These are phyloP conservation scores for Atethmia centrago DNA, from an alignment of 2,888 invertebrate genomes.

Conservation along the genomic window DNA sequence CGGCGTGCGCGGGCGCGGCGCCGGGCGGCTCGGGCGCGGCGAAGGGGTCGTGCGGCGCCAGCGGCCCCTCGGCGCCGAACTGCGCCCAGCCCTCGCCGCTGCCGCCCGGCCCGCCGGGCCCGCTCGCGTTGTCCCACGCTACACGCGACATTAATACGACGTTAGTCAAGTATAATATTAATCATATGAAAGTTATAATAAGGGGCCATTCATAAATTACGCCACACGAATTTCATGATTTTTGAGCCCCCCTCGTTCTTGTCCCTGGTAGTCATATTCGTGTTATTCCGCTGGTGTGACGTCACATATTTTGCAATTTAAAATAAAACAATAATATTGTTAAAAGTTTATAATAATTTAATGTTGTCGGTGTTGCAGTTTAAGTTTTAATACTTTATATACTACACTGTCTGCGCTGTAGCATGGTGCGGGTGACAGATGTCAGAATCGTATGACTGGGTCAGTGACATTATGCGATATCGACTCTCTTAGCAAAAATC, in stretches of 20 bases:
- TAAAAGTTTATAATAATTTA: not conserved
- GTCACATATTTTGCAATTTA: not conserved
- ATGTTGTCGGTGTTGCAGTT: not conserved
- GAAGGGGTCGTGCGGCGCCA: constrained; percentile 38
- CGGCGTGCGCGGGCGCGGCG: constrained; percentile 25
- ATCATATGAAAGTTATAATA: too few relatives aligned
- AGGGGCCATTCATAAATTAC: too few relatives aligned
- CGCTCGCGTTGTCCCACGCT: constrained; percentile 79
- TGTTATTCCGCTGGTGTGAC: not conserved
- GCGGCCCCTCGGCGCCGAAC: constrained; percentile 68
- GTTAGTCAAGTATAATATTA: too few relatives aligned
- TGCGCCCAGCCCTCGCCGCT: constrained; percentile 81
- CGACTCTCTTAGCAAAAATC: too few relatives aligned
- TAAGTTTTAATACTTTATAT: not conserved
- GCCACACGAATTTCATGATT: too few relatives aligned
- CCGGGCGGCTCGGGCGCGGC: constrained; percentile 57
- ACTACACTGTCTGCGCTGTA: too few relatives aligned
- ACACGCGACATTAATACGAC: constrained; percentile 2
- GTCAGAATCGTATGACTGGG: too few relatives aligned
- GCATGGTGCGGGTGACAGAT: too few relatives aligned
- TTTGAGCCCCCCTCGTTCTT: too few relatives aligned
- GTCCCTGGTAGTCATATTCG: too few relatives aligned
- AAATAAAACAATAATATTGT: not conserved
- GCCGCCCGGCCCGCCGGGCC: constrained; percentile 45
- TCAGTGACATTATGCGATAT: too few relatives aligned